Percentiles rank a stretch among this genome's conserved stretches.
These are phyloP conservation scores for Dromococcyx pavoninus DNA, from an alignment of 2,797 vertebrate genomes.

Conservation along the genomic window DNA sequence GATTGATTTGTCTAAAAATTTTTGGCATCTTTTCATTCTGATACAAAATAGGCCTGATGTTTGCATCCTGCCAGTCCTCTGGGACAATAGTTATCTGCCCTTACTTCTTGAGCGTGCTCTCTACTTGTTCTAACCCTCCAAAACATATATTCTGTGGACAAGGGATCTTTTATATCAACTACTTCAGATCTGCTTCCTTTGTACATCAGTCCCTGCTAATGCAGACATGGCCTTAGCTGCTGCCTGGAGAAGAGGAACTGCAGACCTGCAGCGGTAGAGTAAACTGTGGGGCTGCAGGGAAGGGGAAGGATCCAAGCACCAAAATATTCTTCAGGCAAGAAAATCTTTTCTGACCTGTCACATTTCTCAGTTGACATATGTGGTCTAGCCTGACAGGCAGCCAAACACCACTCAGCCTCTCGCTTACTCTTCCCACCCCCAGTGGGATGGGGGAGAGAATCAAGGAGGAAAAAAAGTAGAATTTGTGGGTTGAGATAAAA, in stretches of 20 bases:
- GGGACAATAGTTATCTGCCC: not conserved
- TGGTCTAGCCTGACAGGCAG: too few species aligned
- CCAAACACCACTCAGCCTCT: too few species aligned
- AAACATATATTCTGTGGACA: not conserved
- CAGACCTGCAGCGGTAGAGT: not conserved
- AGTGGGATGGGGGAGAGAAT: too few species aligned
- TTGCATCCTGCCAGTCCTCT: not conserved
- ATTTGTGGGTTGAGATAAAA: too few species aligned
- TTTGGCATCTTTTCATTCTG: not conserved
- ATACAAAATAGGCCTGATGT: not conserved
- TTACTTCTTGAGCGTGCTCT: not conserved
- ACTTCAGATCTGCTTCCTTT: not conserved
- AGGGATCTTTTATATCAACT: not conserved
- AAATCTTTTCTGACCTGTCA: not conserved
- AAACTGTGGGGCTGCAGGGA: not conserved
- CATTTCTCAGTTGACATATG: not conserved
- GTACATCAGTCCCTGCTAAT: fast-evolving
- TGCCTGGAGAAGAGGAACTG: not conserved
- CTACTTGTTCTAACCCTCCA: not conserved
- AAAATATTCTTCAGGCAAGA: not conserved
- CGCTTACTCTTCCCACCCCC: too few species aligned
- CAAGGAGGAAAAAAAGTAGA: too few species aligned
- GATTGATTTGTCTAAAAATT: not conserved
- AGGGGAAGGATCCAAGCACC: not conserved
- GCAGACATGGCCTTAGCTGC: not conserved